phyloP scores from a whole-genome alignment of 2,113 vertebrate species.

The Hemiscyllium ocellatum region DNA sequence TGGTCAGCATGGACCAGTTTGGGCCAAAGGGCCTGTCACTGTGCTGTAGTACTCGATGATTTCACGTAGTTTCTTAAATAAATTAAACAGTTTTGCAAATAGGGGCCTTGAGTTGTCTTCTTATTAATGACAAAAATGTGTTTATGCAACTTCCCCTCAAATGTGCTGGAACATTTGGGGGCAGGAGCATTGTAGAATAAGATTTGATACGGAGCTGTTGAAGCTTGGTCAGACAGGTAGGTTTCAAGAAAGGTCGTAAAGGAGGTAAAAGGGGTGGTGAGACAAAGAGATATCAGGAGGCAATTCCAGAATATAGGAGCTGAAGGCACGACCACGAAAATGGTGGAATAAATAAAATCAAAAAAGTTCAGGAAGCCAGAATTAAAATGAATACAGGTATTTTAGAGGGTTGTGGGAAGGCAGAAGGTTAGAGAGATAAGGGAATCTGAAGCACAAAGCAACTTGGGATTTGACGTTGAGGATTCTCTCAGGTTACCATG shows the following conservation, averaged over 20 bases:
- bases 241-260: not conserved
- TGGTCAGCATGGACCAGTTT: no score
- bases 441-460: no score
- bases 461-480: no score
- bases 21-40: no score
- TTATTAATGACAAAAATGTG: not conserved
- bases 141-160: not conserved
- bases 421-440: not conserved
- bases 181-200: not conserved
- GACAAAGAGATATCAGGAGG: not conserved
- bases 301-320: not conserved
- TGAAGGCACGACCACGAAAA: not conserved
- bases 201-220: not conserved
- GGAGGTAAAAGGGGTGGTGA: not conserved
- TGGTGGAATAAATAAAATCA: no score
- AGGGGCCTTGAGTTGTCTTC: not conserved
- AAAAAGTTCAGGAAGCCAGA: not conserved
- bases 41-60: no score
- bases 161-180: not conserved
- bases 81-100: not conserved
- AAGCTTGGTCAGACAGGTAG: not conserved
- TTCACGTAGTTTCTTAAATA: not conserved
- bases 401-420: not conserved
- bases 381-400: not conserved
- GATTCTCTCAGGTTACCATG: no score